phyloP scores from a whole-genome alignment of 2,797 vertebrate species.

The Hafferia zeledoni region DNA sequence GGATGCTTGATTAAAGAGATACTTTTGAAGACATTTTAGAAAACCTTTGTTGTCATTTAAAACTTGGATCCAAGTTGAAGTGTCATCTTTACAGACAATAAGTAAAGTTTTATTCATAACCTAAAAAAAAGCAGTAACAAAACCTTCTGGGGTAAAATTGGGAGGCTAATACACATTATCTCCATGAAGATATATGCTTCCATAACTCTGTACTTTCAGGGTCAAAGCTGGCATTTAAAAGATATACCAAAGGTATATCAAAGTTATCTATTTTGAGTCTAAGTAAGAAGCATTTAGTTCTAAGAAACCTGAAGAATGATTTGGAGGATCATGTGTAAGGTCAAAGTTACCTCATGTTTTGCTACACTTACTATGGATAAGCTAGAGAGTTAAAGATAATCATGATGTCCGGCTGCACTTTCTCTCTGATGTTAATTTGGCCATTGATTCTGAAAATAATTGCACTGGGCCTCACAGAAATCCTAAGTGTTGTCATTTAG shows the following conservation, averaged over 20 bases:
- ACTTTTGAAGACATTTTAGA: neutral
- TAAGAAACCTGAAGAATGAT: neutral
- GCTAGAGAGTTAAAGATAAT: neutral
- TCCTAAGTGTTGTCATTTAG: neutral
- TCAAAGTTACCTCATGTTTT: neutral
- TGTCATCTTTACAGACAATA: neutral
- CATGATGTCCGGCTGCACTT: neutral
- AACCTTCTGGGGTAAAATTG: neutral
- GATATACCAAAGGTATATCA: neutral
- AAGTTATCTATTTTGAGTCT: neutral
- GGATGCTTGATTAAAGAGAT: neutral
- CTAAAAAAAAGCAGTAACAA: neutral
- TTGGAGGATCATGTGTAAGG: neutral
- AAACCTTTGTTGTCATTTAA: neutral
- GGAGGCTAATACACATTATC: neutral
- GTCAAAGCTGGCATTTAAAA: neutral
- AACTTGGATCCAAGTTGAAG: neutral
- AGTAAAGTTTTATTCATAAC: neutral
- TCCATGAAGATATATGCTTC: neutral
- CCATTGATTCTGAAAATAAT: neutral
- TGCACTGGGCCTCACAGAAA: neutral
- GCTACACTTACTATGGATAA: neutral
- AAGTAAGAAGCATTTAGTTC: neutral
- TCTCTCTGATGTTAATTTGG: neutral
- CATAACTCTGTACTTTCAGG: neutral